These are phyloP conservation scores for Dolomedes plantarius DNA, from an alignment of 2,888 invertebrate genomes.

Conservation along the genomic window DNA sequence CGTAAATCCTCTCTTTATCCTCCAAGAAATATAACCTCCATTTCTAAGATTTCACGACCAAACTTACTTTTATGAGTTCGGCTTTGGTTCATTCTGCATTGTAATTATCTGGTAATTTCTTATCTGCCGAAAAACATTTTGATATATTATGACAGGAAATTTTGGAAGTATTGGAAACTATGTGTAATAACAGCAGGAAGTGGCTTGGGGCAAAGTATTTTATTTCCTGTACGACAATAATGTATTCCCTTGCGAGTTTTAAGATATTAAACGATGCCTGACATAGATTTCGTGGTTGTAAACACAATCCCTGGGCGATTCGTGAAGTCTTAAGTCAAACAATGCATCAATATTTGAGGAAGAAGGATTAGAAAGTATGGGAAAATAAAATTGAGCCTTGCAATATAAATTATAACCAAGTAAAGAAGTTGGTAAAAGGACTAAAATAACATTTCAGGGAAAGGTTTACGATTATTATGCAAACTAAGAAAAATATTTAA, in stretches of 20 bases:
- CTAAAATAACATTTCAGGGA: too few species aligned
- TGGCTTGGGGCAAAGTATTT: background rate
- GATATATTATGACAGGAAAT: background rate
- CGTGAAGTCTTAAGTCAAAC: too few species aligned
- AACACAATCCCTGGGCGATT: too few species aligned
- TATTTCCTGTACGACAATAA: background rate
- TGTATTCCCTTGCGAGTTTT: background rate
- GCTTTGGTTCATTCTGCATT: background rate
- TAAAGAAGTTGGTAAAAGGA: too few species aligned
- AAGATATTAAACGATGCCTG: background rate
- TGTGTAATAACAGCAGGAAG: background rate
- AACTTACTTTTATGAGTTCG: background rate
- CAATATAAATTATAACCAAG: background rate
- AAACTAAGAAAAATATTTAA: too few species aligned
- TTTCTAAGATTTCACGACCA: background rate
- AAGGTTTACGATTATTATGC: too few species aligned
- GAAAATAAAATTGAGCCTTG: too few species aligned
- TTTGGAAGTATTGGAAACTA: background rate
- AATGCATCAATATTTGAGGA: too few species aligned
- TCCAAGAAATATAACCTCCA: too few species aligned
- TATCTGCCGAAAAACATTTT: background rate
- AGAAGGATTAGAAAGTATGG: too few species aligned
- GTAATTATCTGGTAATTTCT: background rate
- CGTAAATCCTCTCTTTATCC: too few species aligned
- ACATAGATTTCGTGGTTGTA: too few species aligned